phyloP scores from a whole-genome alignment of 2,888 invertebrate species.

The Platypus cylindrus region DNA sequence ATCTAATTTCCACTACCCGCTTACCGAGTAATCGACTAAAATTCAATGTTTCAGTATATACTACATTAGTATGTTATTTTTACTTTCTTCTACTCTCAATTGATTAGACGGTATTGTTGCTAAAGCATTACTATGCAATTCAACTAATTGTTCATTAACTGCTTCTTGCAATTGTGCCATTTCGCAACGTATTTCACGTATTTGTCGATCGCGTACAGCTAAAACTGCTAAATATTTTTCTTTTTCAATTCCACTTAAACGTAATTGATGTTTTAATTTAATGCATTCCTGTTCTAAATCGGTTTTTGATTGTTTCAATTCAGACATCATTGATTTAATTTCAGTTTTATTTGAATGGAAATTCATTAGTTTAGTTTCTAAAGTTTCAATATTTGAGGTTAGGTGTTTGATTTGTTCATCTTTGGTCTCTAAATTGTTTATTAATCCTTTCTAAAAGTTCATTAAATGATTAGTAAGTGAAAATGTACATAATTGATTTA shows the following conservation, averaged over 20 bases:
- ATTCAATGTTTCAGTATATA: not conserved
- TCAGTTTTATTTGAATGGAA: slow-evolving; percentile 19
- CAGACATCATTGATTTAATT: slow-evolving; percentile 23
- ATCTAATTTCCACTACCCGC: not conserved
- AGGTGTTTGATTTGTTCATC: slow-evolving; percentile 14
- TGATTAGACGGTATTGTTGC: slow-evolving; percentile 11
- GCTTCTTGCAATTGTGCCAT: slow-evolving; percentile 32
- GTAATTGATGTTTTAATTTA: slow-evolving; percentile 28
- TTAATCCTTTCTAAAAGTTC: slow-evolving; percentile 8
- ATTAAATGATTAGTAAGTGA: no score
- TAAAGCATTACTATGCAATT: slow-evolving; percentile 19
- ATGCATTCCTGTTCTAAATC: slow-evolving; percentile 24
- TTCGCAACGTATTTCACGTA: slow-evolving; percentile 31
- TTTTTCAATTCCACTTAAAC: slow-evolving; percentile 29
- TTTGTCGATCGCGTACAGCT: slow-evolving; percentile 31
- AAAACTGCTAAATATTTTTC: slow-evolving; percentile 33
- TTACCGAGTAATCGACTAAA: not conserved
- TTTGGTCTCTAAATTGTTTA: slow-evolving; percentile 7
- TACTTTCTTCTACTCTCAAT: slow-evolving; percentile 5
- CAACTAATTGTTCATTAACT: slow-evolving; percentile 30
- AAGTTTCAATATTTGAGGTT: slow-evolving; percentile 17
- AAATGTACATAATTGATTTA: no score
- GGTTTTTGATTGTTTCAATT: slow-evolving; percentile 26
- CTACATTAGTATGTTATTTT: not conserved
- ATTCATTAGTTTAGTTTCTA: slow-evolving; percentile 22